phyloP scores from a whole-genome alignment of 2,113 vertebrate species.

The Amphiprion ocellaris region DNA sequence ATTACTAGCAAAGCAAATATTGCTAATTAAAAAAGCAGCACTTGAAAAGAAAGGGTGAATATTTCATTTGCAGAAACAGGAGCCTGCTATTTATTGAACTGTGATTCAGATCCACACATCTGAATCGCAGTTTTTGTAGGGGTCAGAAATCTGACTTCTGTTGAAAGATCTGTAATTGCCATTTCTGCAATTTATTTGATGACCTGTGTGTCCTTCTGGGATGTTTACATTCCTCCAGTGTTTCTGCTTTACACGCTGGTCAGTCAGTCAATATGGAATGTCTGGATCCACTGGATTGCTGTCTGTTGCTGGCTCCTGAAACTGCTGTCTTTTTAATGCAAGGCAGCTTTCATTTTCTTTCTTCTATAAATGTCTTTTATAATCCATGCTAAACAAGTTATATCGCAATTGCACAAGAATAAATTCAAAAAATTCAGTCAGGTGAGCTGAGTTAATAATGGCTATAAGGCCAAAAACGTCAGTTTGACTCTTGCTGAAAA shows the following conservation, averaged over 20 bases:
- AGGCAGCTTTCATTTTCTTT: no score
- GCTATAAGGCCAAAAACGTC: no score
- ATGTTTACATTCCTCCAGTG: not conserved
- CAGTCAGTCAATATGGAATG: not conserved
- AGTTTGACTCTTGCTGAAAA: no score
- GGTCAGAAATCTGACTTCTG: not conserved
- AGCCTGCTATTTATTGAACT: constrained; percentile 8
- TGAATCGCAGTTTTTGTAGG: not conserved
- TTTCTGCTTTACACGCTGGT: constrained; percentile 12
- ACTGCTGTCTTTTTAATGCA: no score
- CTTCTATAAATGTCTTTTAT: no score
- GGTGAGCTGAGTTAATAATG: no score
- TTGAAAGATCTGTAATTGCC: constrained; percentile 6
- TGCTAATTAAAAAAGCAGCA: not conserved
- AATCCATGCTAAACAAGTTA: no score
- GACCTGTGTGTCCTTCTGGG: not conserved
- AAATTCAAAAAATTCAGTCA: no score
- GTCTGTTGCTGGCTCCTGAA: not conserved
- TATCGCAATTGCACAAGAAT: no score
- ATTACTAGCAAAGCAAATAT: constrained; percentile 28
- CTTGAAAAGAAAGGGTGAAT: constrained; percentile 4
- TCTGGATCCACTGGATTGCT: constrained; percentile 4
- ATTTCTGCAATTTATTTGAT: not conserved
- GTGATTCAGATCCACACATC: not conserved
- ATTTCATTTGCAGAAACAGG: constrained; percentile 14